A percentile compares a stretch with the other conserved stretches of the same genome.
Conservation (phyloP, 2,888 invertebrate genomes). For the Ormyrus nitidulus region DNA sequence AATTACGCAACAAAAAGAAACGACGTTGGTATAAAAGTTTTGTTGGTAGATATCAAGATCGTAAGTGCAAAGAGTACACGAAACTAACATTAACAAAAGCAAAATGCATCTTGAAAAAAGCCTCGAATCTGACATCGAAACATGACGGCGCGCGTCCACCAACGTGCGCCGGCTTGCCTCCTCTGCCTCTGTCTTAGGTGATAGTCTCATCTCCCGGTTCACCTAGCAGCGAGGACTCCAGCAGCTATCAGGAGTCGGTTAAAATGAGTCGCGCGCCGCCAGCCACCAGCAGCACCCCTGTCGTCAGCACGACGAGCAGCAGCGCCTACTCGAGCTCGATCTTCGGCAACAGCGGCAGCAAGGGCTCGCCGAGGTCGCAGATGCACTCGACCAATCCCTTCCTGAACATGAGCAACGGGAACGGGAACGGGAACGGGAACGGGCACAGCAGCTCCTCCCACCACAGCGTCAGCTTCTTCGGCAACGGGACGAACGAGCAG, state of each 20-base stretch:
- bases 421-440: conserved; percentile 62
- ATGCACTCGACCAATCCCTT: conserved; percentile 55
- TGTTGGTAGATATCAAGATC: neutral
- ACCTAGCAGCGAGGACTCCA: conserved; percentile 90
- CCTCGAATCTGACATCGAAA: conserved; percentile 9
- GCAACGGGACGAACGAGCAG: conserved; percentile 71
- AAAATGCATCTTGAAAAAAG: neutral
- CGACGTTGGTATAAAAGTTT: neutral
- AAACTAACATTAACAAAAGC: neutral
- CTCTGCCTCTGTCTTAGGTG: conserved; percentile 73
- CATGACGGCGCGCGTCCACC: conserved; percentile 3
- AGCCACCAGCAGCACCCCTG: conserved; percentile 60
- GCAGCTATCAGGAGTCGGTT: conserved; percentile 87
- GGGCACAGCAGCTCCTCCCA: conserved; percentile 14
- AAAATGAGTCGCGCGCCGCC: conserved; percentile 79
- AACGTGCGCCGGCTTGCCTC: neutral
- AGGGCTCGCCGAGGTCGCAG: conserved; percentile 20
- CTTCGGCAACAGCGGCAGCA: conserved; percentile 8
- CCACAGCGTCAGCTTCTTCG: conserved; percentile 60
- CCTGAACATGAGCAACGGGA: conserved; percentile 74
- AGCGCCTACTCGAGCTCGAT: neutral
- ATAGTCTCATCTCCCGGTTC: conserved; percentile 88
- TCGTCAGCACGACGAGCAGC: conserved; percentile 5
- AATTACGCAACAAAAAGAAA: neutral
- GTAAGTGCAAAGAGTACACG: neutral